phyloP scores from a whole-genome alignment of 2,888 invertebrate genomes.

The Drosophila peninsularis region DNA sequence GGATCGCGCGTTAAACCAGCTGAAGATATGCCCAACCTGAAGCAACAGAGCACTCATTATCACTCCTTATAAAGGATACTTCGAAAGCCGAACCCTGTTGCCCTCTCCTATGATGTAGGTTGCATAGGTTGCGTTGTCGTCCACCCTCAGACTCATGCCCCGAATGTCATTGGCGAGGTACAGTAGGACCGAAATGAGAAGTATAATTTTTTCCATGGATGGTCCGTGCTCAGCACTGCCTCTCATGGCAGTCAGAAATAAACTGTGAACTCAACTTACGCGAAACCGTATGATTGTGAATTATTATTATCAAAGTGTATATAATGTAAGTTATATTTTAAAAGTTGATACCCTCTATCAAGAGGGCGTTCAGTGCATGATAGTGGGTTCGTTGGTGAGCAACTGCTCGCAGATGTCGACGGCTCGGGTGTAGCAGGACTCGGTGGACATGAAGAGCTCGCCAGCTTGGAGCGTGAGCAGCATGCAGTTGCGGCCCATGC shows the following conservation, averaged over 20 bases:
- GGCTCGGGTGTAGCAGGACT: slow-evolving; percentile 55
- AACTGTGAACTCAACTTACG: no score
- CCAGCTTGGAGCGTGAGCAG: slow-evolving; percentile 57
- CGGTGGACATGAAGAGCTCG: slow-evolving; percentile 61
- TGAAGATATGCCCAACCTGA: neutral
- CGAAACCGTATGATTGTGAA: no score
- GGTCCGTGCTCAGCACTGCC: no score
- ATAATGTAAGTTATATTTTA: no score
- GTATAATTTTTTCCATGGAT: no score
- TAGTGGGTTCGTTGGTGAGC: slow-evolving; percentile 46
- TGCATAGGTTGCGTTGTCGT: neutral
- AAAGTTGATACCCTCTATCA: no score
- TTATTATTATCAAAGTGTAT: no score
- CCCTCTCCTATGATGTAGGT: slow-evolving; percentile 38
- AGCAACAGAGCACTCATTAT: neutral
- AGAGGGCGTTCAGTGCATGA: slow-evolving; percentile 72
- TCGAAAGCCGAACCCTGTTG: slow-evolving; percentile 20
- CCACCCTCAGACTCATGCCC: neutral
- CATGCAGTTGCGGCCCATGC: slow-evolving; percentile 62
- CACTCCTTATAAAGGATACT: neutral
- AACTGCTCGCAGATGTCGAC: slow-evolving; percentile 69
- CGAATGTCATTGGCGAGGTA: fast-evolving
- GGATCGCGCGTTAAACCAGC: slow-evolving; percentile 45
- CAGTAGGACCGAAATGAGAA: neutral
- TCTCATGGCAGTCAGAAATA: no score